Percentiles rank a stretch among this genome's conserved stretches.
Conservation (phyloP, 2,113 vertebrate species). For the Athene cunicularia region DNA sequence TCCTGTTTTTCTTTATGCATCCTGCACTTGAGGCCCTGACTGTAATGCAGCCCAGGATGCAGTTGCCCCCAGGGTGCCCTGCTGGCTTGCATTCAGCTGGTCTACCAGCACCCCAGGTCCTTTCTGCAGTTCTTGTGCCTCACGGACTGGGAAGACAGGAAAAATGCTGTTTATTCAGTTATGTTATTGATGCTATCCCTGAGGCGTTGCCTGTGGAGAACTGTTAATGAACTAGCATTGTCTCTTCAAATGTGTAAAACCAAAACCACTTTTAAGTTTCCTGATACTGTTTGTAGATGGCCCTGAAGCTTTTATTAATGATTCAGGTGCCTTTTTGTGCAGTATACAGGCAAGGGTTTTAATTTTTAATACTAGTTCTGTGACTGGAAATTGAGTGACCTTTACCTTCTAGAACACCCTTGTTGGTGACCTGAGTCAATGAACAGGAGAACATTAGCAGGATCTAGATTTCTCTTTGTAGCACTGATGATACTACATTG, state of each 20-base stretch:
- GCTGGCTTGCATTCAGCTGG: background rate
- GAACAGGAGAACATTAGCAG: background rate
- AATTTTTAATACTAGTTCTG: background rate
- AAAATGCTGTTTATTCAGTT: background rate
- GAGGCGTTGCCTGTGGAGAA: background rate
- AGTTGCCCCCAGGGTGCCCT: background rate
- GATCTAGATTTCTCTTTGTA: background rate
- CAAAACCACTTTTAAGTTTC: background rate
- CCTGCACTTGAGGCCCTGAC: background rate
- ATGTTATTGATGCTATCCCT: background rate
- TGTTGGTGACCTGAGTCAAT: background rate
- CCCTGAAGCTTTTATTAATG: background rate
- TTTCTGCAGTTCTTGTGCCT: background rate
- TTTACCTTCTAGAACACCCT: background rate
- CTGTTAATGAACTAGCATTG: background rate
- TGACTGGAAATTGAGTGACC: background rate
- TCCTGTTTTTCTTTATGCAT: background rate
- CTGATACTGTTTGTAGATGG: background rate
- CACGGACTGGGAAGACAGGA: background rate
- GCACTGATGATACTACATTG: background rate
- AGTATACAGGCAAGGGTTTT: background rate
- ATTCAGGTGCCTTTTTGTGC: background rate
- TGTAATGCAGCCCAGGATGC: background rate
- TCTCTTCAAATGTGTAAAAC: background rate
- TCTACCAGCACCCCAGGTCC: background rate